Percentiles rank a stretch among this genome's conserved stretches.
These are phyloP conservation scores for Peribatodes rhomboidaria DNA, from an alignment of 2,888 invertebrate species.

Conservation along the genomic window DNA sequence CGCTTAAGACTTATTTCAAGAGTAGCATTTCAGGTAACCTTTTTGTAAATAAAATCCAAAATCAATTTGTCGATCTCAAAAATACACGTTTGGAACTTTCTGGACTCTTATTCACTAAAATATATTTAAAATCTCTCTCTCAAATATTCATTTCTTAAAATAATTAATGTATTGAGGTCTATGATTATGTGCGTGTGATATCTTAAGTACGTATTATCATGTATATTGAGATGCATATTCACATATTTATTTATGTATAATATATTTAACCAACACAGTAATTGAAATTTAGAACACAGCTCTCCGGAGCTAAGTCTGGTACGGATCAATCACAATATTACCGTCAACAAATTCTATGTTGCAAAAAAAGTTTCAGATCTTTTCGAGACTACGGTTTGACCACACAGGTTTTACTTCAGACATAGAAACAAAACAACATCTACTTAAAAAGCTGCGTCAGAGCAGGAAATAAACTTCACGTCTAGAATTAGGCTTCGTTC, in stretches of 20 bases:
- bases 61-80: background rate
- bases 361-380: slow-evolving; percentile 10
- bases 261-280: too few species aligned
- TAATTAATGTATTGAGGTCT: slow-evolving; percentile 20
- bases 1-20: background rate
- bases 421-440: background rate
- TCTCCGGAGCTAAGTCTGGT: too few species aligned
- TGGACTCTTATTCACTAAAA: background rate
- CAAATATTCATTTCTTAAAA: slow-evolving; percentile 10
- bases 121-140: slow-evolving; percentile 13
- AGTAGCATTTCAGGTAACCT: background rate
- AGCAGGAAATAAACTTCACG: background rate
- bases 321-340: background rate
- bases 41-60: background rate
- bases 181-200: slow-evolving; percentile 20
- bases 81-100: background rate
- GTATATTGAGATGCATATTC: background rate
- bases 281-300: too few species aligned
- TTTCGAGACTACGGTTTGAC: slow-evolving; percentile 5
- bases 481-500: background rate
- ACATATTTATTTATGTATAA: too few species aligned
- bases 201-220: slow-evolving; percentile 20
- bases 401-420: background rate
- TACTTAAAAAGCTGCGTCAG: background rate
- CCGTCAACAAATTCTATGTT: background rate